Evolutionary conservation across 2,797 vertebrate species (phyloP).

Genomic region (Pantherophis alleghaniensis): DNA sequence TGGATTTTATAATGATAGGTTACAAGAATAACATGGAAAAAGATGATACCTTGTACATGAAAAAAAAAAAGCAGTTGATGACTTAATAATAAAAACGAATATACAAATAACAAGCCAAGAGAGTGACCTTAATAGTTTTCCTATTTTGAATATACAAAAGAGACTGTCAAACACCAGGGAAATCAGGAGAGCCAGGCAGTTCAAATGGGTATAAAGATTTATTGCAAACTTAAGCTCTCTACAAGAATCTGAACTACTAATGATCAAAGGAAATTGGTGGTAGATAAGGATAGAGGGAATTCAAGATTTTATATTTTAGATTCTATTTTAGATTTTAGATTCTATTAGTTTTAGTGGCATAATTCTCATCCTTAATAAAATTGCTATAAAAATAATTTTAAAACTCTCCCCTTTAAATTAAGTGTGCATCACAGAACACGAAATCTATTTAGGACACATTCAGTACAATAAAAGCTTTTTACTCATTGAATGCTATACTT

Average conservation of each 20-base stretch:
- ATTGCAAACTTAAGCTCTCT: background rate
- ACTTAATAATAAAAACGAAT: background rate
- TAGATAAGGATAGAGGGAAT: background rate
- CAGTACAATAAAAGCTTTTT: background rate
- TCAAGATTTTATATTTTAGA: background rate
- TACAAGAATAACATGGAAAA: background rate
- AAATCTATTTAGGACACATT: background rate
- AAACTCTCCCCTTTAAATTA: background rate
- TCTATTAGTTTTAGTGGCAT: background rate
- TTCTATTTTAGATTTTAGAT: background rate
- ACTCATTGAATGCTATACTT: background rate
- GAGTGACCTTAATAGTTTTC: background rate
- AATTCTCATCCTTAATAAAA: background rate
- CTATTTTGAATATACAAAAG: background rate
- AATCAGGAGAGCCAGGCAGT: background rate
- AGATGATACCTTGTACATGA: background rate
- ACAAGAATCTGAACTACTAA: background rate
- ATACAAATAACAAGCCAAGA: background rate
- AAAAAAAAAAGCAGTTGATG: background rate
- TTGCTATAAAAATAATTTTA: background rate
- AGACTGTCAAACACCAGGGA: background rate
- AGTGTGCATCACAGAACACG: background rate
- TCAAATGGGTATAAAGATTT: background rate
- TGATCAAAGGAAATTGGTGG: background rate
- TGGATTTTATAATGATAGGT: background rate